Percentiles rank a stretch among this genome's conserved stretches.
Evolutionary conservation across 2,888 invertebrate genomes (phyloP).

Genomic region (Heterodera filipjevi): DNA sequence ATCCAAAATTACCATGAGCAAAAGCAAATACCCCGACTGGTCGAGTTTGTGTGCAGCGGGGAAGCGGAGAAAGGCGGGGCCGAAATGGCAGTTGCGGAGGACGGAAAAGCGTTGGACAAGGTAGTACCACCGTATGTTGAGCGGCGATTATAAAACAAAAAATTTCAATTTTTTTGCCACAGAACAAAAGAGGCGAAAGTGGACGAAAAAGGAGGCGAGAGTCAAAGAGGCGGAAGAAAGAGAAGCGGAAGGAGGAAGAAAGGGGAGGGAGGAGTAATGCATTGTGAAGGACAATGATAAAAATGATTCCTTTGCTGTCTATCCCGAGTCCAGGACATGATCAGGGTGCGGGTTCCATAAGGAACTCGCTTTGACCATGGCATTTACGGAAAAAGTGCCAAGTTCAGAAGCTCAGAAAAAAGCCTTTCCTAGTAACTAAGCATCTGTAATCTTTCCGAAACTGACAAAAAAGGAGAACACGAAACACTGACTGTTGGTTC

Average conservation of each 20-base stretch:
- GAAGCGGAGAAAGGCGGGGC: constrained; percentile 51
- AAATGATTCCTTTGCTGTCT: too few relatives aligned
- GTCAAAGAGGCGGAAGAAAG: neutral
- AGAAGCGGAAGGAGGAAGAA: neutral
- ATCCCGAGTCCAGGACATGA: too few relatives aligned
- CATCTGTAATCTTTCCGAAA: too few relatives aligned
- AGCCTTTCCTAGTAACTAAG: too few relatives aligned
- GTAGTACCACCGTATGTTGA: neutral
- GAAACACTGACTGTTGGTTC: too few relatives aligned
- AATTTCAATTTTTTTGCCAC: neutral
- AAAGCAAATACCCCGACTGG: constrained; percentile 50
- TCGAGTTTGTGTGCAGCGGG: constrained; percentile 64
- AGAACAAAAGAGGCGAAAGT: neutral
- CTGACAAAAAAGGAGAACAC: too few relatives aligned
- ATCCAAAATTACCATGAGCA: constrained; percentile 63
- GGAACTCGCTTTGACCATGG: too few relatives aligned
- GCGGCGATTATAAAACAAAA: too few relatives aligned
- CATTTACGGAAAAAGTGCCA: too few relatives aligned
- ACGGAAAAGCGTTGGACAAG: neutral
- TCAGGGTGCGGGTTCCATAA: too few relatives aligned
- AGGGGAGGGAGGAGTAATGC: neutral
- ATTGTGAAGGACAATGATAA: too few relatives aligned
- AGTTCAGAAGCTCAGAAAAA: too few relatives aligned
- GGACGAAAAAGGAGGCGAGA: neutral
- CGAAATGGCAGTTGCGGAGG: neutral